A percentile compares a stretch with the other conserved stretches of the same genome.
phyloP scores from a whole-genome alignment of 2,113 vertebrate species.

The Epinephelus cyanopodus region DNA sequence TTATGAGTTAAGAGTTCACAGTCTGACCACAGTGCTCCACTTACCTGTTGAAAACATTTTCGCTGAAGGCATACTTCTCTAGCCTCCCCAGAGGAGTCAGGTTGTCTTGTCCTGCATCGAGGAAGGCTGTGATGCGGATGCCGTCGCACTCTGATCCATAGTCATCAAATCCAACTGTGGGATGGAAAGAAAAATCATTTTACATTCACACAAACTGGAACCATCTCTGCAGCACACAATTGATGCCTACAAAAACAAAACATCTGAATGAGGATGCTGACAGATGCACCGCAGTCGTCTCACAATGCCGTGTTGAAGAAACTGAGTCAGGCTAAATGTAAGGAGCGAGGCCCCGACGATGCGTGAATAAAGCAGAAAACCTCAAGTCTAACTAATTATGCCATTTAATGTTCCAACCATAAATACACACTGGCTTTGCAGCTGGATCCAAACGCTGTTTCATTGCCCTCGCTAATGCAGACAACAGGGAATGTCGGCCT shows the following conservation, averaged over 20 bases:
- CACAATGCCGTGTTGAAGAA: neutral
- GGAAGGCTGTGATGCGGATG: slow-evolving; percentile 90
- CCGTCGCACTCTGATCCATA: slow-evolving; percentile 90
- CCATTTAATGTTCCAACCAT: neutral
- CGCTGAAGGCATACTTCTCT: slow-evolving; percentile 93
- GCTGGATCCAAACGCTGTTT: slow-evolving; percentile 25
- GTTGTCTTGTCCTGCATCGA: slow-evolving; percentile 91
- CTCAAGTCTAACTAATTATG: slow-evolving; percentile 8
- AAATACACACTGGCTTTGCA: slow-evolving; percentile 31
- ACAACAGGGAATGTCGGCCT: slow-evolving; percentile 32
- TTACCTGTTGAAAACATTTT: slow-evolving; percentile 93
- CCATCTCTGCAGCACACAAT: neutral
- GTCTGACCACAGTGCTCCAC: neutral
- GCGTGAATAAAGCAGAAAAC: slow-evolving; percentile 7
- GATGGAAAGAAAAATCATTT: neutral
- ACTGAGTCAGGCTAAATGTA: slow-evolving; percentile 2
- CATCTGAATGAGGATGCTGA: neutral
- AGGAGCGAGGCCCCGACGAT: neutral
- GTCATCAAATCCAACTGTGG: slow-evolving; percentile 92
- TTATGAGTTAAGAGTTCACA: neutral
- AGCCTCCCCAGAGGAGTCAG: slow-evolving; percentile 88
- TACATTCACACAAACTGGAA: neutral
- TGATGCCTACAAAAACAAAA: slow-evolving; percentile 12
- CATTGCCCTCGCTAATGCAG: slow-evolving; percentile 17
- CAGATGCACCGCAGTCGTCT: neutral